Evolutionary conservation across 2,888 invertebrate genomes (phyloP), one percentile per base, ranked within the genome.

Genomic region (Eumerus sabulonum): DNA sequence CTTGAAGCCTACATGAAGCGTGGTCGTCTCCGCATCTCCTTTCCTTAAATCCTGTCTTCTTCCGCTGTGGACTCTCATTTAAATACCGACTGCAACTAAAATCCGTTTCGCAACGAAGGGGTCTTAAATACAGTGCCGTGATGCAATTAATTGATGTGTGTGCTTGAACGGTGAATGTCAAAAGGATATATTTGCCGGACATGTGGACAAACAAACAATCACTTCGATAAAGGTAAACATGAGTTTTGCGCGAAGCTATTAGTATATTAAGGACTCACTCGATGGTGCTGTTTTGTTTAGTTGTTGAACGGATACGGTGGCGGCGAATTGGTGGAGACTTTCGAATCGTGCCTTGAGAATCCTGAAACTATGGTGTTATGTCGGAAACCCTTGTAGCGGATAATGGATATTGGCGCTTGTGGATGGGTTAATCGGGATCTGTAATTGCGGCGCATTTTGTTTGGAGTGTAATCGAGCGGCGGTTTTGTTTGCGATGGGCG

Each of bases 1-100:
- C 42, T 84, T 85, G 1, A 84, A 81, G 0, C 64, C 47, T 7
- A 7, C 1, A 17, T 72, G 68, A 12, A 60, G 63, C 3, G 5
- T 40, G 1, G 1, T 9, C 40, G 5, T 27, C 27, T 7, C 27
- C 27, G 27, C n/a, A n/a, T n/a, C n/a, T n/a, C n/a, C n/a, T n/a
- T n/a, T n/a, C n/a, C n/a, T 27, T 2, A 7, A 27, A n/a, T 56
- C 56, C 3, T 73, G 60, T 44, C 12, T 64, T 54, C 4, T 13
- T 44, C 16, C 14, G 17, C 7, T 27, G 27, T 27, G 27, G 7
- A 27, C 27, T 27, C 7, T 27, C 57, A 38, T 45, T 44, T 14
- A 1, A 7, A 27, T 27, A 2, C 7, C 27, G 3, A 27, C 3
- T 27, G 27, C 18, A 59, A 67, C 62, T 73, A 35, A 59, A 59